Evolutionary conservation across 2,797 vertebrate species (phyloP), one percentile per base, ranked within the genome.

Genomic region (Ceyx erithaca): DNA sequence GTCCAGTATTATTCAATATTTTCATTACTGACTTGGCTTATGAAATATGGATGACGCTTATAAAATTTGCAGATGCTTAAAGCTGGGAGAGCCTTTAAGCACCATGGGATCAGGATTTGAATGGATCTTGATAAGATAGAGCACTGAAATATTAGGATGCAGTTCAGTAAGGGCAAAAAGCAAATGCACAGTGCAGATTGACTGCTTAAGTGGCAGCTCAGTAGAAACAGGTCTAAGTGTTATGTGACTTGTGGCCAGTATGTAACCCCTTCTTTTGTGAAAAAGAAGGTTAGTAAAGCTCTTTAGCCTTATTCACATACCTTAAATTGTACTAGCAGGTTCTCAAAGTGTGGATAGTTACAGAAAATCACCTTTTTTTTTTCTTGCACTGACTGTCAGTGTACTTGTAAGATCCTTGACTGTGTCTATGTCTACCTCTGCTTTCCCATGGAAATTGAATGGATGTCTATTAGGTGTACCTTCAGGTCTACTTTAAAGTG

Each of bases 11-110:
- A 75, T 70, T 94, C 48, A 77, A 41, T 94, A 86, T 90, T 94
- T 93, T 94, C 70, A 86, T 90, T 92, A 91, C 70, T 70, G 80
- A 59, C 88, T 88, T 91, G 45, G 40, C 71, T 93, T 86, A 92
- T 95, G 90, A 94, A 91, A 91, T 92, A 95, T 93, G 86, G 75
- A 95, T 92, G 77, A 77, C 63, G 57, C 90, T 88, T 92, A 92
- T 94, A 86, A 92, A 93, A 92, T 86, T 83, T 93, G 63, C 83
- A 90, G 55, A 59, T 68, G 55, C 63, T 90, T 86, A 88, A 90
- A 78, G 40, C 67, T 79, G 40, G 43, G 73, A 69, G 77, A 93
- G 23, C 26, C 51, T 89, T 91, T 89, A 93, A 85, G 69, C 80
- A 79, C 21, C 23, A 9, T 22, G 46, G 59, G 59, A 88, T 70